Evolutionary conservation across 1,140 invertebrate species (phyloP).

Genomic region (Diabrotica undecimpunctata): DNA sequence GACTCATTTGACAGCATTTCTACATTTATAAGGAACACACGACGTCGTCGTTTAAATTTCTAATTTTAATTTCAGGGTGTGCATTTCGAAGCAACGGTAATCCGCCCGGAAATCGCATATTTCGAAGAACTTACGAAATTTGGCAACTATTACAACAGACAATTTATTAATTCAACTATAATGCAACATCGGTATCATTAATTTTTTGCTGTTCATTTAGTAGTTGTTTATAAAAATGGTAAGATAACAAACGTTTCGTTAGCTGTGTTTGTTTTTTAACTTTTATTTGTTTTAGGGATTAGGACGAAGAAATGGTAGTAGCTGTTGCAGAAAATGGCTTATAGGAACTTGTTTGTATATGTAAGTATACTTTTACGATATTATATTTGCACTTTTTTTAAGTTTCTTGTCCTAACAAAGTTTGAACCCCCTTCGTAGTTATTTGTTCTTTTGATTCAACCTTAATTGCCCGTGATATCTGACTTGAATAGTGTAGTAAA

Average conservation of each 20-base stretch:
- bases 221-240: neutral
- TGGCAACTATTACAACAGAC: neutral
- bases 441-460: too few species aligned
- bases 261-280: too few species aligned
- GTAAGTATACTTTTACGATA: conserved; percentile 26
- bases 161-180: neutral
- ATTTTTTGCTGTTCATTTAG: too few species aligned
- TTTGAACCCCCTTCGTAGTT: too few species aligned
- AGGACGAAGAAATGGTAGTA: neutral
- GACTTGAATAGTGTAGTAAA: too few species aligned
- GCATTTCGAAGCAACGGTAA: neutral
- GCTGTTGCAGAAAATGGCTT: conserved; percentile 23
- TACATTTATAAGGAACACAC: too few species aligned
- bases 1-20: too few species aligned
- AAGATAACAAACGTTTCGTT: neutral
- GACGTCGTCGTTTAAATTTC: neutral
- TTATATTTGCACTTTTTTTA: too few species aligned
- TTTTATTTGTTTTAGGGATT: neutral
- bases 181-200: too few species aligned
- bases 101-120: neutral
- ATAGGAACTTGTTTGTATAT: conserved; percentile 23
- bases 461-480: too few species aligned
- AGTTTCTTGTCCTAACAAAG: too few species aligned
- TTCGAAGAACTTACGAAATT: neutral
- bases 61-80: neutral